Conservation (phyloP, 2,797 vertebrate species). For the Falco novaeseelandiae region DNA sequence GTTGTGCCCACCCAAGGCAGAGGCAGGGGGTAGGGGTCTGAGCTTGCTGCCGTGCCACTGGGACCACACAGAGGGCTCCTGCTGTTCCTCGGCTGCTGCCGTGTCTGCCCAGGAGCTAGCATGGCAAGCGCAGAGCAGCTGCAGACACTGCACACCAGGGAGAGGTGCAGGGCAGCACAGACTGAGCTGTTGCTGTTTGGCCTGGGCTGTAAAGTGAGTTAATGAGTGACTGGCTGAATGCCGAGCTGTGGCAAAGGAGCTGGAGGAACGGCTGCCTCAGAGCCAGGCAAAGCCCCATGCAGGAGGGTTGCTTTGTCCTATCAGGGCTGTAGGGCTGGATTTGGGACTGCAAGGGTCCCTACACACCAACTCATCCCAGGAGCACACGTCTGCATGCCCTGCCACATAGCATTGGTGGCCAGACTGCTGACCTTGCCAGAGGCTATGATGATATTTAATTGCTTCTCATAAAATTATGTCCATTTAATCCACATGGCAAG, state of each 20-base stretch:
- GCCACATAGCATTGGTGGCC: neutral
- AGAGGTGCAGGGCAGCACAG: neutral
- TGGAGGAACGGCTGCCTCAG: neutral
- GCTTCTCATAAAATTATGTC: neutral
- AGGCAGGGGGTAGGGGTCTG: neutral
- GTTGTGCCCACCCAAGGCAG: neutral
- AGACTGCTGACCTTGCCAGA: neutral
- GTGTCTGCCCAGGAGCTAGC: neutral
- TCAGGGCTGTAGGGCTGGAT: neutral
- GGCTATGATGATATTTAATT: neutral
- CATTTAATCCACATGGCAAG: neutral
- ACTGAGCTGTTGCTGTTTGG: neutral
- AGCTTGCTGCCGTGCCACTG: accelerated
- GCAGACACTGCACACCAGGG: neutral
- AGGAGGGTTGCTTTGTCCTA: neutral
- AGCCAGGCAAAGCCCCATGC: neutral
- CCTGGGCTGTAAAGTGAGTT: neutral
- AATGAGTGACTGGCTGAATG: neutral
- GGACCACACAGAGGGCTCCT: neutral
- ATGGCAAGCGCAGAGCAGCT: accelerated
- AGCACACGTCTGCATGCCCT: too few species aligned
- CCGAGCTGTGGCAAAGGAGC: neutral
- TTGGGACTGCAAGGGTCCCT: neutral
- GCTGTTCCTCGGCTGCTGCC: neutral
- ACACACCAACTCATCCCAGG: accelerated